phyloP scores from a whole-genome alignment of 1,140 invertebrate genomes.

The Trichonephila inaurata region DNA sequence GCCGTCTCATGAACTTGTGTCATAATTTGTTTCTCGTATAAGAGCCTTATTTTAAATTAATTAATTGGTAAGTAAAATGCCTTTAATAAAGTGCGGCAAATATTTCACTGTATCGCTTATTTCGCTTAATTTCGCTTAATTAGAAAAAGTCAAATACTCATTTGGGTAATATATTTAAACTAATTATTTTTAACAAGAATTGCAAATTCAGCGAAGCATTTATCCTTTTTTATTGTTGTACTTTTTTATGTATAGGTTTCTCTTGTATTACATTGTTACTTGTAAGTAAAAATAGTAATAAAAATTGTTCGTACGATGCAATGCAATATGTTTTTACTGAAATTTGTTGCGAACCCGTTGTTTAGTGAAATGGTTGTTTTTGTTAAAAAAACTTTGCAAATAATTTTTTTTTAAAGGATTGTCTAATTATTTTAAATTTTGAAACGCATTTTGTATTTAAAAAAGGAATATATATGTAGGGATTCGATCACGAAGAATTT shows the following conservation, averaged over 20 bases:
- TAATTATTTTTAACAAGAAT: background rate
- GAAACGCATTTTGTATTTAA: too few relatives aligned
- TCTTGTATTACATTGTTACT: too few relatives aligned
- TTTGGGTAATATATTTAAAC: background rate
- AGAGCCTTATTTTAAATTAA: conserved; percentile 71
- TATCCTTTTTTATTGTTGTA: background rate
- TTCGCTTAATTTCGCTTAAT: conserved; percentile 12
- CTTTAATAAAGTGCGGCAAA: conserved; percentile 46
- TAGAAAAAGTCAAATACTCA: background rate
- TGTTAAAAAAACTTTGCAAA: too few relatives aligned
- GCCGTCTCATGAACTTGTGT: conserved; percentile 35
- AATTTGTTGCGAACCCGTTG: too few relatives aligned
- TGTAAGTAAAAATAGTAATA: too few relatives aligned
- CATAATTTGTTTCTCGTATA: conserved; percentile 63
- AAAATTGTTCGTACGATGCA: too few relatives aligned
- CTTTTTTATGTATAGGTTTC: background rate
- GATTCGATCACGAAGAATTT: too few relatives aligned
- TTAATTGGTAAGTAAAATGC: conserved; percentile 59
- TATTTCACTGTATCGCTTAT: background rate
- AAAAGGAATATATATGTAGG: too few relatives aligned
- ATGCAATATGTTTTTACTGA: too few relatives aligned
- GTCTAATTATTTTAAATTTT: too few relatives aligned
- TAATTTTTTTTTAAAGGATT: too few relatives aligned
- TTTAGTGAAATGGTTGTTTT: too few relatives aligned
- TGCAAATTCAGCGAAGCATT: background rate